Conservation (phyloP, 1,140 invertebrate genomes). For the Pseudomyrmex cubaensis region DNA sequence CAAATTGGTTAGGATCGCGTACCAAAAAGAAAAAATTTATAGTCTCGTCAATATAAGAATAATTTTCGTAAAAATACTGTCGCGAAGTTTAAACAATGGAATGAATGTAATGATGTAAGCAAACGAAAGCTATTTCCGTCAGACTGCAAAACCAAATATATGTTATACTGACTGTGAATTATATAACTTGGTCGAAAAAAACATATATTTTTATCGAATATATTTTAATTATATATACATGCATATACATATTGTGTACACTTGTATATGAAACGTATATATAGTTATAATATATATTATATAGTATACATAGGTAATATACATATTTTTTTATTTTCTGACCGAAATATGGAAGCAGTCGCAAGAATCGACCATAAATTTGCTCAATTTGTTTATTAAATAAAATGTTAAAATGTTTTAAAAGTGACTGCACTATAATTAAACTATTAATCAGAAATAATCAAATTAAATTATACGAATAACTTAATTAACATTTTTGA, state of each 20-base stretch:
- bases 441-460: constrained; percentile 14
- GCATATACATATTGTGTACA: too few relatives aligned
- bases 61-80: constrained; percentile 2
- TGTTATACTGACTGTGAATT: constrained; percentile 44
- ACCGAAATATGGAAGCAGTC: constrained; percentile 4
- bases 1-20: not conserved
- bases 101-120: not conserved
- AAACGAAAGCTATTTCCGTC: constrained; percentile 36
- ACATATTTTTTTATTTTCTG: too few relatives aligned
- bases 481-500: not conserved
- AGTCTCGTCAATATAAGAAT: constrained; percentile 7
- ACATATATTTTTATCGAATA: too few relatives aligned
- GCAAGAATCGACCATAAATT: constrained; percentile 32
- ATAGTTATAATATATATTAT: too few relatives aligned
- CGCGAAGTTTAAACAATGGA: not conserved
- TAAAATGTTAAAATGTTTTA: not conserved
- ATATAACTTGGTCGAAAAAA: too few relatives aligned
- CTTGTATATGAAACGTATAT: too few relatives aligned
- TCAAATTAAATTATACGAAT: not conserved
- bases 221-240: too few relatives aligned
- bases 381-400: constrained; percentile 59
- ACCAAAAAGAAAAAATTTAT: constrained; percentile 35
- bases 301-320: too few relatives aligned
- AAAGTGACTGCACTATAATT: not conserved
- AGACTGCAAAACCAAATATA: constrained; percentile 78